phyloP scores from a whole-genome alignment of 2,888 invertebrate species.

The Antheraea assamensis region DNA sequence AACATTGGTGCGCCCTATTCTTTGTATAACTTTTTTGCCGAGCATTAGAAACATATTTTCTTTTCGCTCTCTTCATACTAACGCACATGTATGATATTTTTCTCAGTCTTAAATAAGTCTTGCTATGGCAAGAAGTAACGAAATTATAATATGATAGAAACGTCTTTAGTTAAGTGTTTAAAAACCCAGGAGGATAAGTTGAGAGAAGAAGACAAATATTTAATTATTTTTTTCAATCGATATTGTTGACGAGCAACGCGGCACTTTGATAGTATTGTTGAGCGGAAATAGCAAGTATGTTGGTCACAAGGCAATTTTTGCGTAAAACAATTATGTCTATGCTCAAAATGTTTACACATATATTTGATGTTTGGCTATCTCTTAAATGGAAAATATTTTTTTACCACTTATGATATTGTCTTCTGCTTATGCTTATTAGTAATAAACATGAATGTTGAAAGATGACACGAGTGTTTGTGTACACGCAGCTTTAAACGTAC shows the following conservation, averaged over 20 bases:
- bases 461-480: not conserved
- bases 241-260: not conserved
- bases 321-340: not conserved
- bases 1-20: constrained; percentile 45
- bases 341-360: not conserved
- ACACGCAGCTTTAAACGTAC: constrained; percentile 1
- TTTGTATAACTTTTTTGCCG: constrained; percentile 48
- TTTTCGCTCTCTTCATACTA: constrained; percentile 36
- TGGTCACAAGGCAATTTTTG: not conserved
- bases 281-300: not conserved
- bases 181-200: not conserved
- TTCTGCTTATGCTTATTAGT: not conserved
- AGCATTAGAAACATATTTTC: constrained; percentile 54
- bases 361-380: not conserved
- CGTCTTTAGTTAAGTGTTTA: not conserved
- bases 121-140: not conserved
- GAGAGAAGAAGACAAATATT: not conserved
- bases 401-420: not conserved
- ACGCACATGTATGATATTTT: constrained; percentile 16
- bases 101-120: constrained; percentile 12
- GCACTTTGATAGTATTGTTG: not conserved
- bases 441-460: not conserved
- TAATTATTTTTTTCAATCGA: not conserved
- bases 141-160: not conserved
- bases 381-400: not conserved